Base-by-base conservation (phyloP, 2,113 vertebrate species). In the Epinephelus moara region DNA sequence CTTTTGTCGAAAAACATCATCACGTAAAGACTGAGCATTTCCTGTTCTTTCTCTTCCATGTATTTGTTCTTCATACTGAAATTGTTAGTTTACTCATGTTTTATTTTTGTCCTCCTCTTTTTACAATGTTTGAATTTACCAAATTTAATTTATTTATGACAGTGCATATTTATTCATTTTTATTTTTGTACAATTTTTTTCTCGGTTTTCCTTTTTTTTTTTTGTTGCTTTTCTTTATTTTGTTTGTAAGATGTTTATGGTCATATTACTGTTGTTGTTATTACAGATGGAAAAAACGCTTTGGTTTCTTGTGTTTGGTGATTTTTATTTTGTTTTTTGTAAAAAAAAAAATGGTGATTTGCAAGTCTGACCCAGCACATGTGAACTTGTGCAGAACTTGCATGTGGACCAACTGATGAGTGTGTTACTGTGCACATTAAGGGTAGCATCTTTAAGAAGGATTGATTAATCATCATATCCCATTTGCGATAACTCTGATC, bases 101-200 rank as follows among this genome's bases (percentile, higher is more conserved):
- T 79, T 21, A 42, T 80, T 88, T 89, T 86, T 77, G 30, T 75
- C 86, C 40, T 83, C 27, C n/a, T 86, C 66, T 84, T 88, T 91
- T 78, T 86, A 87, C 81, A 78, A 88, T 88, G 78, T 93, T 89
- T 88, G 88, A 91, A 92, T 92, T 93, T 93, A 94, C 92, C 93
- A 94, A 94, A 94, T 92, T 45, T 89, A 2, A 94, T 94, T 94
- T 95, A 95, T 95, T 95, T 94, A 93, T 93, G 86, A 94, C 60
- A 8, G 80, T 93, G 89, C 84, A 88, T 95, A 95, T 96, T 96
- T 95, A 95, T 95, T 95, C 87, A 92, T 94, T 94, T 92, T 84
- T 90, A 85, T 93, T 93, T 94, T 94, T 93, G 77, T 94, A 93
- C 79, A 70, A 61, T 80, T 84, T 82, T 85, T 71, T 60, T 49